Evolutionary conservation across 2,113 vertebrate species (phyloP), one percentile per base, ranked within the genome.

Genomic region (Patagioenas fasciata): DNA sequence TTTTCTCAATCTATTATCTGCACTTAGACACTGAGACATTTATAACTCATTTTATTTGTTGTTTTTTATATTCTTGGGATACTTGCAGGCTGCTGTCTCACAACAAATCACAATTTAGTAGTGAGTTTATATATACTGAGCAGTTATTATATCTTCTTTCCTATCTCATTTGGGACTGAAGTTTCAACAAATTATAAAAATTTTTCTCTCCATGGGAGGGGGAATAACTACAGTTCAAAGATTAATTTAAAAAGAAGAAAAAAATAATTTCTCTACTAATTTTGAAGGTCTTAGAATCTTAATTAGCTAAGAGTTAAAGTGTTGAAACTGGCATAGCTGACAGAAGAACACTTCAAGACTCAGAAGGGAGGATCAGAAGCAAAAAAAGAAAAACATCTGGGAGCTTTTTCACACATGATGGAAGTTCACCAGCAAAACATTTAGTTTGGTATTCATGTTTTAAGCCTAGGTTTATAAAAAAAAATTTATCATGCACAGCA

Each of bases 401-500:
- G 61, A 24, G 8, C 60, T 91, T 91, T 54, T 89, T 84, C 85
- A 93, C 61, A 84, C 51, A 75, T 11, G 57, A 36, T 31, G 88
- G 51, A 92, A 64, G 56, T 93, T 96, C 81, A 92, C 56, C 78
- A 91, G 79, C 72, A 94, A 60, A 83, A 65, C 80, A 23, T 95
- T 96, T 93, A 91, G 77, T 75, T 93, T 83, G 29, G 47, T 80
- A 72, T 87, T 93, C 80, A 86, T 91, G 89, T 95, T 96, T 96
- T 95, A 96, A 96, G 26, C 32, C 20, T 50, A 66, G 31, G 57
- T 90, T 95, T 94, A 90, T 92, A 67, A 71, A 82, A 47, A 96
- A 93, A 84, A 78, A 90, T 91, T 97, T 93, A 67, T 92, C 82
- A 85, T 74, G 62, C 19, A 53, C 3, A 31, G n/a, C 57, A 87